Conservation (phyloP, 2,113 vertebrate genomes). For the Microtus ochrogaster region DNA sequence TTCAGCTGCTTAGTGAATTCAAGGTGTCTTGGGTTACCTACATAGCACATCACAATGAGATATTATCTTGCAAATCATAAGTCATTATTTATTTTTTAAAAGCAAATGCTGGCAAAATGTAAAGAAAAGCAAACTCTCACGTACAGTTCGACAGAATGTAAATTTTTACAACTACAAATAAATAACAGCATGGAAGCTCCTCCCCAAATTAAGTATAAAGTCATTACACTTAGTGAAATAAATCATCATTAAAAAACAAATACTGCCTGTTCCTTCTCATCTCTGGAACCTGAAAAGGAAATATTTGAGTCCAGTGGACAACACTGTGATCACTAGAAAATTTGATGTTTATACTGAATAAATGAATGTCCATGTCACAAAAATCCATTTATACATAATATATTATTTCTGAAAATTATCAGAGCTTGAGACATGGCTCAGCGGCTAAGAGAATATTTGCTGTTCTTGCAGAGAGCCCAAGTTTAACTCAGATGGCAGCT, state of each 20-base stretch:
- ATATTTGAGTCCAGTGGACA: not conserved
- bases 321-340: not conserved
- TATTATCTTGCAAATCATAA: not conserved
- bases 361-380: not conserved
- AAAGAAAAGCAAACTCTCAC: not conserved
- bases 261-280: not conserved
- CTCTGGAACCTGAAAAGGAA: not conserved
- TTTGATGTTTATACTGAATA: not conserved
- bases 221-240: not conserved
- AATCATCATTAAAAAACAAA: not conserved
- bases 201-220: not conserved
- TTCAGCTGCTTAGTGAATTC: not conserved
- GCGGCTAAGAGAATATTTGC: not conserved
- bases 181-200: not conserved
- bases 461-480: not conserved
- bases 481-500: not conserved
- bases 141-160: not conserved
- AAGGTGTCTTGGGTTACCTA: not conserved
- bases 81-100: not conserved
- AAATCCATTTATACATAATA: not conserved
- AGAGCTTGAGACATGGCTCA: not conserved
- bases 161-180: not conserved
- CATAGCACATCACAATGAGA: no score
- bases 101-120: not conserved
- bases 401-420: not conserved